These are phyloP conservation scores for Napeogenes inachia DNA, from an alignment of 2,888 invertebrate species.

Conservation along the genomic window DNA sequence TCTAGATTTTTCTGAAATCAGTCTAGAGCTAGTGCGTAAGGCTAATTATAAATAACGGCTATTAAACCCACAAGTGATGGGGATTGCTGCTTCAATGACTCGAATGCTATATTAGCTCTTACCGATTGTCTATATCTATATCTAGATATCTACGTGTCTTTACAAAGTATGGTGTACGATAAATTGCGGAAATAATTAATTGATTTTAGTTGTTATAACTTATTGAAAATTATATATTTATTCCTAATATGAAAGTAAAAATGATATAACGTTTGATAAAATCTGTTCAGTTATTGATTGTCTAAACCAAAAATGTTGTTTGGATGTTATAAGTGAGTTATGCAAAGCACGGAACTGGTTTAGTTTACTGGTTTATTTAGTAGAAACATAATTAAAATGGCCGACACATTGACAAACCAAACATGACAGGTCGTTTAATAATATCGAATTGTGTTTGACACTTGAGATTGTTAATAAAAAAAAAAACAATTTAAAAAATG, in stretches of 20 bases:
- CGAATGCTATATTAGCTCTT: conserved; percentile 27
- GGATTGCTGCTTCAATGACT: conserved; percentile 29
- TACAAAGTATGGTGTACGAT: too few relatives aligned
- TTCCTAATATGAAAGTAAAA: too few relatives aligned
- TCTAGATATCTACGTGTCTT: not conserved
- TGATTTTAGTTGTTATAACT: too few relatives aligned
- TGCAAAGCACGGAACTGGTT: not conserved
- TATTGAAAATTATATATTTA: too few relatives aligned
- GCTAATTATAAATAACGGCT: conserved; percentile 29
- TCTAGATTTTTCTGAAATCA: not conserved
- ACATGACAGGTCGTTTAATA: not conserved
- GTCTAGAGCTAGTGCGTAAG: conserved; percentile 14
- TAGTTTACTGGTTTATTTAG: not conserved
- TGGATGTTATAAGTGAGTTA: not conserved
- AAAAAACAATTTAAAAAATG: not conserved
- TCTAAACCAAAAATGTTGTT: too few relatives aligned
- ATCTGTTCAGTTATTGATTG: too few relatives aligned
- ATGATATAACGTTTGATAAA: too few relatives aligned
- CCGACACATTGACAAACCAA: not conserved
- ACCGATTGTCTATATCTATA: conserved; percentile 12
- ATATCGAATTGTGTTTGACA: not conserved
- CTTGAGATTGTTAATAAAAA: not conserved
- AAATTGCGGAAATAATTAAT: too few relatives aligned
- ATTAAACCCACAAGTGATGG: conserved; percentile 27
- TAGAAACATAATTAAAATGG: not conserved